Conservation (phyloP, 2,797 vertebrate species). For the Arnoldichthys spilopterus region DNA sequence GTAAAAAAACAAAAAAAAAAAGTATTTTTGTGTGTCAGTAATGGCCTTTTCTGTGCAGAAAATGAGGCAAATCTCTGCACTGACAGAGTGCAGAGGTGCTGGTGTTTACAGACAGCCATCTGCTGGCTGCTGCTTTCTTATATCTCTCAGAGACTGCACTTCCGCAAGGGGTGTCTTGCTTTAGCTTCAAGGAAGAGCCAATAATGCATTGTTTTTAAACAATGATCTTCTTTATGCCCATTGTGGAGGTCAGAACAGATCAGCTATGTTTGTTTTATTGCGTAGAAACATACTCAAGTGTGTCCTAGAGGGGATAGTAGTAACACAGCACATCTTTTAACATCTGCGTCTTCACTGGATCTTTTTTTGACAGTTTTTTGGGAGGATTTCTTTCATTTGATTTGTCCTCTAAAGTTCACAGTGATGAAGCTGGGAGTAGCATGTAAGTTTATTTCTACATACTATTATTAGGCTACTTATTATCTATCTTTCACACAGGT, state of each 20-base stretch:
- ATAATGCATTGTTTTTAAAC: background rate
- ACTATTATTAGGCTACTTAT: no score
- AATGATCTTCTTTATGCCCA: background rate
- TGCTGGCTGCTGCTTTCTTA: slow-evolving; percentile 28
- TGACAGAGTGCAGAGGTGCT: slow-evolving; percentile 41
- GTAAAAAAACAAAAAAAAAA: background rate
- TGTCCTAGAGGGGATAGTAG: background rate
- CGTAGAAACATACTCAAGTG: background rate
- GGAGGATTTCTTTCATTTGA: no score
- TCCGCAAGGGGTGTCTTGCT: background rate
- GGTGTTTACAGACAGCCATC: slow-evolving; percentile 54
- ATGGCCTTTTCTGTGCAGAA: slow-evolving; percentile 11
- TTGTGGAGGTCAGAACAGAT: background rate
- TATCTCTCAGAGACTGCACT: background rate
- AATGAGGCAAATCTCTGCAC: background rate
- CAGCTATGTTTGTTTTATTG: background rate
- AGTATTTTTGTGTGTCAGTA: background rate
- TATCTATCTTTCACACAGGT: background rate
- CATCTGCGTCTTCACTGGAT: background rate
- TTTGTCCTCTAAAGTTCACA: no score
- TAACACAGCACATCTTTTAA: background rate
- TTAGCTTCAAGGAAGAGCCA: background rate
- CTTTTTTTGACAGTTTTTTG: background rate
- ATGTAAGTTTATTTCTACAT: no score
- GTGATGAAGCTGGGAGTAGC: no score